These are phyloP conservation scores for Oxyura jamaicensis DNA, from an alignment of 2,113 vertebrate species.

Conservation along the genomic window DNA sequence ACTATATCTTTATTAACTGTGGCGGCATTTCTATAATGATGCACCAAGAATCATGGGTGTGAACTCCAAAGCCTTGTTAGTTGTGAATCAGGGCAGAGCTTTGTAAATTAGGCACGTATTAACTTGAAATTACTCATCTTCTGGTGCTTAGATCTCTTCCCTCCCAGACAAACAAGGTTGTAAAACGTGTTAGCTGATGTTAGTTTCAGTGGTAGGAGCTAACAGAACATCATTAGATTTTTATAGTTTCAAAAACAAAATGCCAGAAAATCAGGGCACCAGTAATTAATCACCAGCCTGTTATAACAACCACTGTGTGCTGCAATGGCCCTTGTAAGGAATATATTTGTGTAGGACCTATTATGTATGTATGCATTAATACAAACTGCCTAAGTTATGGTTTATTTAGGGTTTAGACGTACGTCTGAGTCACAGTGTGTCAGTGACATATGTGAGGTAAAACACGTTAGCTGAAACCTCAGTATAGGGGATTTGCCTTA, in stretches of 20 bases:
- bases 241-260: conserved; percentile 43
- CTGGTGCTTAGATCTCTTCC: background rate
- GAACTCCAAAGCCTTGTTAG: conserved; percentile 7
- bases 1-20: conserved; percentile 21
- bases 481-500: background rate
- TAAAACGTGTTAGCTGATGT: background rate
- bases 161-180: conserved; percentile 11
- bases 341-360: background rate
- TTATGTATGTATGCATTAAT: background rate
- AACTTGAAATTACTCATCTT: conserved; percentile 26
- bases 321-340: background rate
- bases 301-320: background rate
- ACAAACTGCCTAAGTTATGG: background rate
- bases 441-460: background rate
- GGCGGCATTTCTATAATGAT: conserved; percentile 5
- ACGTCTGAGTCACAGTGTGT: background rate
- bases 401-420: background rate
- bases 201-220: background rate
- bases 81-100: conserved; percentile 25
- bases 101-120: background rate
- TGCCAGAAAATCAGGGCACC: conserved; percentile 18
- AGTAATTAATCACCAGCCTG: background rate
- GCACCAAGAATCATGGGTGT: background rate
- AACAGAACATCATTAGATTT: conserved; percentile 9
- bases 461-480: background rate